Conservation (phyloP, 2,888 invertebrate genomes). For the Limnephilus marmoratus region DNA sequence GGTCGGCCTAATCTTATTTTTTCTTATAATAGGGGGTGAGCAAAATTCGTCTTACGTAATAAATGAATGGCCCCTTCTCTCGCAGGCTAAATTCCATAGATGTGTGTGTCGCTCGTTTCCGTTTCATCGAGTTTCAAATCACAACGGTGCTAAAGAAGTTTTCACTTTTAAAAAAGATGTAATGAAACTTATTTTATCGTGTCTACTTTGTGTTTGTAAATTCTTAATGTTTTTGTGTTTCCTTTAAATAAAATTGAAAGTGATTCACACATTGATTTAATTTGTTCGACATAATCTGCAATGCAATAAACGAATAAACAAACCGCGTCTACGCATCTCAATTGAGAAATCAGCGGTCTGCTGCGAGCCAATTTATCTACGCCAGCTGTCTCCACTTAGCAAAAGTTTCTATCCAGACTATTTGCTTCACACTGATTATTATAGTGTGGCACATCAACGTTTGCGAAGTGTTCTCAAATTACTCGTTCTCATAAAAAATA, state of each 20-base stretch:
- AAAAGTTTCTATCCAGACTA: neutral
- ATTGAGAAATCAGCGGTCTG: neutral
- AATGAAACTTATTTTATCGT: too few species aligned
- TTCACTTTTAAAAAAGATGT: too few species aligned
- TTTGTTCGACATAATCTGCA: neutral
- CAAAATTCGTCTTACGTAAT: too few species aligned
- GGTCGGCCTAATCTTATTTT: too few species aligned
- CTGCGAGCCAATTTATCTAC: neutral
- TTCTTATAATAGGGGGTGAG: too few species aligned
- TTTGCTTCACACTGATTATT: neutral
- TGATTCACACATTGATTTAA: neutral
- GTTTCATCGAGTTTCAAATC: too few species aligned
- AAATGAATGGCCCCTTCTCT: too few species aligned
- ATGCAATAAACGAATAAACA: neutral
- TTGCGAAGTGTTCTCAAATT: constrained; percentile 9
- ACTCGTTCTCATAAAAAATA: neutral
- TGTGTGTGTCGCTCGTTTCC: too few species aligned
- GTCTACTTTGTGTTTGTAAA: too few species aligned
- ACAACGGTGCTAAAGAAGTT: too few species aligned
- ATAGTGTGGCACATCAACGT: neutral
- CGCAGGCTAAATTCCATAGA: too few species aligned
- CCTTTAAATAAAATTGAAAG: neutral
- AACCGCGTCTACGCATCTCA: neutral
- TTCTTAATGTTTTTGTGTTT: too few species aligned
- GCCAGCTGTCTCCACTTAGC: constrained; percentile 4